Conservation (phyloP, 2,888 invertebrate species). For the Leptopilina drosophilae region DNA sequence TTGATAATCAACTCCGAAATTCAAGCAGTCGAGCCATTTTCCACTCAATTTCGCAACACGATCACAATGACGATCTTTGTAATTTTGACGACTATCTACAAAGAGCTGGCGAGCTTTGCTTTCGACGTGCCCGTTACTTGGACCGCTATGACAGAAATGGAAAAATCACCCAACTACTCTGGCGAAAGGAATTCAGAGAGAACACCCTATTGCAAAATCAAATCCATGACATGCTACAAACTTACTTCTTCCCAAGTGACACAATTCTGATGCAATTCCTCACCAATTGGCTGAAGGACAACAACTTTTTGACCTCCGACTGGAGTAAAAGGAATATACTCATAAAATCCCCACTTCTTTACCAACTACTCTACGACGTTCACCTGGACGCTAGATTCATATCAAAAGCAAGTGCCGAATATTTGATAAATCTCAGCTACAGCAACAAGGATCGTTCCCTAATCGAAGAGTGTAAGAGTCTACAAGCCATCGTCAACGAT, state of each 20-base stretch:
- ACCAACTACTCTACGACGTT: background rate
- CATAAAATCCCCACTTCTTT: accelerated
- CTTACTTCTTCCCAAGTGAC: background rate
- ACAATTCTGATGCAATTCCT: background rate
- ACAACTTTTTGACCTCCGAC: background rate
- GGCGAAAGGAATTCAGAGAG: too few species aligned
- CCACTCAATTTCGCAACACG: too few species aligned
- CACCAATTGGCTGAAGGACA: background rate
- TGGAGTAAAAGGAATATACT: background rate
- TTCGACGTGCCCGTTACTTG: too few species aligned
- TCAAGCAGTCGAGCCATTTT: too few species aligned
- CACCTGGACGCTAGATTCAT: background rate
- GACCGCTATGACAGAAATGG: too few species aligned
- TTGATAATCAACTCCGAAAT: too few species aligned
- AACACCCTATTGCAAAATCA: too few species aligned
- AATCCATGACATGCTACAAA: background rate
- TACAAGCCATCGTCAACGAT: background rate
- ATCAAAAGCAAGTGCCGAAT: background rate
- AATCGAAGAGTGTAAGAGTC: background rate
- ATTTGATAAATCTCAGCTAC: background rate
- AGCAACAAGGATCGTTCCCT: background rate
- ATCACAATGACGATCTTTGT: too few species aligned
- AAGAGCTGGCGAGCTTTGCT: too few species aligned
- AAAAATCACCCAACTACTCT: too few species aligned
- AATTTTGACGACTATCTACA: too few species aligned